phyloP scores from a whole-genome alignment of 1,140 invertebrate genomes.

The Cardiocondyla obscurior region DNA sequence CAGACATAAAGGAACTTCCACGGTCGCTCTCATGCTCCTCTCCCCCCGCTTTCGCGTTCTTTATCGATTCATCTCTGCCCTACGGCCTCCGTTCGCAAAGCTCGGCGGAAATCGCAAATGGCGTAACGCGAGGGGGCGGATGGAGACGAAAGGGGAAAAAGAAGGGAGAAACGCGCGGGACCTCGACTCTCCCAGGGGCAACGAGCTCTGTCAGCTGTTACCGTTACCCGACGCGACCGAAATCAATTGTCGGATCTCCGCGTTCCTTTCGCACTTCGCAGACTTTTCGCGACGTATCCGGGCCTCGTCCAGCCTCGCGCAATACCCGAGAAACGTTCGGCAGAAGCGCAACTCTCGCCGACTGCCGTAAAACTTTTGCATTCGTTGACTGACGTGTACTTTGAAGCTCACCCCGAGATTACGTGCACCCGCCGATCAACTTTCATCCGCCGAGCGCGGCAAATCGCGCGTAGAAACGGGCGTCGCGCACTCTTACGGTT shows the following conservation, averaged over 20 bases:
- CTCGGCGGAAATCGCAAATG: slow-evolving; percentile 40
- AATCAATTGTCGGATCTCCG: slow-evolving; percentile 21
- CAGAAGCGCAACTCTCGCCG: too few species aligned
- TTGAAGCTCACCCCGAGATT: too few species aligned
- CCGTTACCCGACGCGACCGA: background rate
- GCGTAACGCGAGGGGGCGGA: slow-evolving; percentile 11
- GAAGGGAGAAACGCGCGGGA: background rate
- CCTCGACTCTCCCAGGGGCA: background rate
- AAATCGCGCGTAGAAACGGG: background rate
- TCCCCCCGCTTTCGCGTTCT: background rate
- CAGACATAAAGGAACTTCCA: slow-evolving; percentile 11
- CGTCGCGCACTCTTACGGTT: background rate
- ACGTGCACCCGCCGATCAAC: too few species aligned
- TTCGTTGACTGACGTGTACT: too few species aligned
- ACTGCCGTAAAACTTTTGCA: too few species aligned
- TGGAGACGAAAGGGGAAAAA: too few species aligned
- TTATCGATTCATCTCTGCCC: slow-evolving; percentile 53
- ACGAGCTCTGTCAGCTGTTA: slow-evolving; percentile 21
- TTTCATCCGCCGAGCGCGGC: too few species aligned
- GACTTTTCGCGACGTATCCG: background rate
- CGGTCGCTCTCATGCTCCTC: background rate
- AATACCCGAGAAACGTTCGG: background rate
- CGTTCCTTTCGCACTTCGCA: background rate
- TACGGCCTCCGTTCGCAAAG: slow-evolving; percentile 29
- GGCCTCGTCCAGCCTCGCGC: background rate